A percentile compares a stretch with the other conserved stretches of the same genome.
These are phyloP conservation scores for Luffia ferchaultella DNA, from an alignment of 2,888 invertebrate species.

Conservation along the genomic window DNA sequence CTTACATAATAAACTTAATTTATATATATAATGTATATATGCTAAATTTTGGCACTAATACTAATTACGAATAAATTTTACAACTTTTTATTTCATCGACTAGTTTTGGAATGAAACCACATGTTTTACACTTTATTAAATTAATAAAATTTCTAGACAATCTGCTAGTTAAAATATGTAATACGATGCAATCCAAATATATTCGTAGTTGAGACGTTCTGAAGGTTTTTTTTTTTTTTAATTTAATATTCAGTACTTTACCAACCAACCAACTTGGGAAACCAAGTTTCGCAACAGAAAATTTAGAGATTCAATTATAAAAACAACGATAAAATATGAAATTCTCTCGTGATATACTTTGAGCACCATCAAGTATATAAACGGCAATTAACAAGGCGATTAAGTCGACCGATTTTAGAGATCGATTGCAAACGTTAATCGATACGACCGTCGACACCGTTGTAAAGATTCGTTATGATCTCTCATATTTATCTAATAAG, in stretches of 20 bases:
- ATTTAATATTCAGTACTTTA: too few species aligned
- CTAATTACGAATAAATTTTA: conserved; percentile 46
- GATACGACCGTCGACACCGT: neutral
- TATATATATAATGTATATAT: conserved; percentile 37
- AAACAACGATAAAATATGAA: conserved; percentile 2
- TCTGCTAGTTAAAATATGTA: too few species aligned
- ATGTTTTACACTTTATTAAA: neutral
- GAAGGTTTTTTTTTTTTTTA: too few species aligned
- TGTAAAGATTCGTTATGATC: neutral
- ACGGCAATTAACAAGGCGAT: conserved; percentile 2
- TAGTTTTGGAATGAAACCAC: too few species aligned
- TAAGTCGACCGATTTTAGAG: neutral
- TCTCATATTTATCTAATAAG: too few species aligned
- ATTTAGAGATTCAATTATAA: neutral
- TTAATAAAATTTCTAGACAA: neutral
- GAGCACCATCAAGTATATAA: conserved; percentile 28
- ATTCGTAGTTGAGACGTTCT: too few species aligned
- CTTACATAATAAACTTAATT: conserved; percentile 53
- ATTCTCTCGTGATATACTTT: conserved; percentile 27
- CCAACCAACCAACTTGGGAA: too few species aligned
- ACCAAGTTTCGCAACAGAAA: conserved; percentile 6
- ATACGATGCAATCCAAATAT: too few species aligned
- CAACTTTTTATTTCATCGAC: conserved; percentile 19
- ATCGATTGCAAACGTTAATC: neutral
- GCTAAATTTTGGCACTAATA: conserved; percentile 62